Percentiles rank a stretch among this genome's conserved stretches.
Evolutionary conservation across 2,888 invertebrate genomes (phyloP).

Genomic region (Sicus ferrugineus): DNA sequence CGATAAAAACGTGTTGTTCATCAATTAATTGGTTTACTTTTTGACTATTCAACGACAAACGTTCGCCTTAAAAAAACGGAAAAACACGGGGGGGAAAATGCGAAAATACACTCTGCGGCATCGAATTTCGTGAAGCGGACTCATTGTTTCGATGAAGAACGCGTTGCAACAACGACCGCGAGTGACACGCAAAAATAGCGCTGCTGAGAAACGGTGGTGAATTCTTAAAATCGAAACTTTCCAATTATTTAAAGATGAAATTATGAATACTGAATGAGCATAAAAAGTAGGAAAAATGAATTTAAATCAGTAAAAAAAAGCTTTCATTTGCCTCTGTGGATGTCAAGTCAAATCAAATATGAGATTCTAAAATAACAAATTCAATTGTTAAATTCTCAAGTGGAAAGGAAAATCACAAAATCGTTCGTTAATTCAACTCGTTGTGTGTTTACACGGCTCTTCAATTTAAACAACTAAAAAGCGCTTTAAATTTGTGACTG

Average conservation of each 20-base stretch:
- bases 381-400: neutral
- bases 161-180: neutral
- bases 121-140: neutral
- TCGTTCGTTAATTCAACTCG: no score
- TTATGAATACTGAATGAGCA: neutral
- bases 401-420: neutral
- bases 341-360: no score
- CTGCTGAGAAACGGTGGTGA: no score
- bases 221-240: neutral
- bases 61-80: neutral
- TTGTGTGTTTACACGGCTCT: no score
- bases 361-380: no score
- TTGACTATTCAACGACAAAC: conserved; percentile 21
- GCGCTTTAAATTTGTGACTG: no score
- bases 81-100: neutral
- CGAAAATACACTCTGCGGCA: neutral
- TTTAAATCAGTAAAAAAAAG: neutral
- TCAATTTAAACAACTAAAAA: no score
- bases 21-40: conserved; percentile 30
- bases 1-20: no score
- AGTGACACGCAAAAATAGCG: neutral
- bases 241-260: neutral
- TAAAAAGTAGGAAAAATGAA: neutral
- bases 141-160: neutral
- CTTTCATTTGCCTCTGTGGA: no score